phyloP scores from a whole-genome alignment of 2,888 invertebrate species.

The Macrosiphum euphorbiae region DNA sequence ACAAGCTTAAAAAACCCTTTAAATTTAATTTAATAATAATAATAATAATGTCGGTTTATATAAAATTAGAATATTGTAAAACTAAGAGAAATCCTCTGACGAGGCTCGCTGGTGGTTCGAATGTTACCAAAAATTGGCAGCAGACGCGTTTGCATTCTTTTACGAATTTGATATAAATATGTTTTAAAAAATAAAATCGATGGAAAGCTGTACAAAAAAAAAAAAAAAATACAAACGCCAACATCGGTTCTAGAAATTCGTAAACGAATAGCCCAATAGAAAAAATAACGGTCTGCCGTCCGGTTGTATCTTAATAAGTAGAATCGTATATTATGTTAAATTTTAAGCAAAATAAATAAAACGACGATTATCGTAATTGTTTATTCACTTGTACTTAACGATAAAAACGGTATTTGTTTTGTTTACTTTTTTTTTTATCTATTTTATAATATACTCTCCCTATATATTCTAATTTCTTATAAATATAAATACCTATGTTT shows the following conservation, averaged over 20 bases:
- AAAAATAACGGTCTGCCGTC: slow-evolving; percentile 62
- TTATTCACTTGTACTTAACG: too few species aligned
- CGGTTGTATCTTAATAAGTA: slow-evolving; percentile 60
- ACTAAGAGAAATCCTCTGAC: slow-evolving; percentile 57
- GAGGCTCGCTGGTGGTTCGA: slow-evolving; percentile 65
- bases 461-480: background rate
- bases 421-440: background rate
- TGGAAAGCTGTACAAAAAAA: too few species aligned
- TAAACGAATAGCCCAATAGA: slow-evolving; percentile 55
- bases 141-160: slow-evolving; percentile 62
- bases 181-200: background rate
- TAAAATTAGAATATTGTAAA: slow-evolving; percentile 44
- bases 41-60: slow-evolving; percentile 21
- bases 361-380: background rate
- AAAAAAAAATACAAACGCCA: background rate
- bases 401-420: background rate
- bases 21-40: slow-evolving; percentile 51
- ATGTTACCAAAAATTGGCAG: slow-evolving; percentile 62
- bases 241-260: slow-evolving; percentile 38
- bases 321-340: slow-evolving; percentile 49
- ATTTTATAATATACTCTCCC: background rate
- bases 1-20: slow-evolving; percentile 6
- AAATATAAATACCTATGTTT: background rate
- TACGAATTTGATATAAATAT: slow-evolving; percentile 48
- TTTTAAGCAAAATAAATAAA: slow-evolving; percentile 46